Conservation (phyloP, 2,113 vertebrate genomes). For the Herpetotheres cachinnans region DNA sequence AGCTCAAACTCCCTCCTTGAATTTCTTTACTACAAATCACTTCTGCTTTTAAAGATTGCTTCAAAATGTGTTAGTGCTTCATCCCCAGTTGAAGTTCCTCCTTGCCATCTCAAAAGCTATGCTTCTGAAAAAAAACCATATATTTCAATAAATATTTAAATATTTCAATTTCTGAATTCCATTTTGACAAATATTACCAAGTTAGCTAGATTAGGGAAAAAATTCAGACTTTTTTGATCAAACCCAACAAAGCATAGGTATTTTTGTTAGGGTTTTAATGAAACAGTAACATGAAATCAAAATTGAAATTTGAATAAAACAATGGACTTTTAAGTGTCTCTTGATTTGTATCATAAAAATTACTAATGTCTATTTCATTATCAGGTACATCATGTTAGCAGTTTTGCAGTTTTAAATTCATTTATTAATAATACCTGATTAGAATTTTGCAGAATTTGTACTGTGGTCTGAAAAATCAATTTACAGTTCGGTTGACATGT, state of each 20-base stretch:
- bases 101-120: background rate
- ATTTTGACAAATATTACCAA: background rate
- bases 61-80: background rate
- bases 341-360: background rate
- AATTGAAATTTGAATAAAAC: background rate
- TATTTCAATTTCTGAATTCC: background rate
- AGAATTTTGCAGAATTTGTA: background rate
- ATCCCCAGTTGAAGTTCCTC: background rate
- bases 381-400: background rate
- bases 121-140: background rate
- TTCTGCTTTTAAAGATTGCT: background rate
- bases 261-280: background rate
- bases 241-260: background rate
- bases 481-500: background rate
- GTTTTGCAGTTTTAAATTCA: background rate
- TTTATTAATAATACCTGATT: background rate
- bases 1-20: background rate
- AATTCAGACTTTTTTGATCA: background rate
- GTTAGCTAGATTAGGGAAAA: background rate
- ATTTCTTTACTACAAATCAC: background rate
- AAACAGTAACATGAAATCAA: background rate
- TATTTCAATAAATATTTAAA: background rate
- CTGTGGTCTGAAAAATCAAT: background rate
- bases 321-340: background rate
- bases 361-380: background rate